A percentile compares a stretch with the other conserved stretches of the same genome.
phyloP scores from a whole-genome alignment of 2,888 invertebrate genomes.

The Steinernema scapterisci region DNA sequence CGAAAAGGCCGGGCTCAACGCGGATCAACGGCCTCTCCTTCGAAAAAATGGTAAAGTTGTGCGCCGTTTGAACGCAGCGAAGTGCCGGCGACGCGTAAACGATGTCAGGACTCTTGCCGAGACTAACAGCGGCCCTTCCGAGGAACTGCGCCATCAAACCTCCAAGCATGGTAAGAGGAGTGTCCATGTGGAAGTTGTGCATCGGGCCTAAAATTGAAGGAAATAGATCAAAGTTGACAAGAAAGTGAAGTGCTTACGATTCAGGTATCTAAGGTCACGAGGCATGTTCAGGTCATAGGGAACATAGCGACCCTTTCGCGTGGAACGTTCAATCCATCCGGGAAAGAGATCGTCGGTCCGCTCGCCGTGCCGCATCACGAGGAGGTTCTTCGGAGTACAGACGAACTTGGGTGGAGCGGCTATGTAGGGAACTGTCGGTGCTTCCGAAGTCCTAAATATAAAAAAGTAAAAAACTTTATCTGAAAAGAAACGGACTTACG shows the following conservation, averaged over 20 bases:
- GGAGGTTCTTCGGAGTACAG: background rate
- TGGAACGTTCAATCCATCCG: constrained; percentile 20
- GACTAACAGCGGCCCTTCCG: constrained; percentile 47
- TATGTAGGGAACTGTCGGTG: too few species aligned
- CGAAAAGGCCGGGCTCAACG: constrained; percentile 57
- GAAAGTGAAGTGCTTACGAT: too few species aligned
- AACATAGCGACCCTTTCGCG: constrained; percentile 18
- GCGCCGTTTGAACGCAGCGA: constrained; percentile 57
- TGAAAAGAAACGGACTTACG: too few species aligned
- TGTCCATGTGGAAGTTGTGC: constrained; percentile 47
- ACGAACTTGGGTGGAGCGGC: background rate
- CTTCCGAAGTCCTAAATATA: background rate
- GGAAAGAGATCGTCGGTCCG: constrained; percentile 34
- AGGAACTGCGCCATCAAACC: constrained; percentile 50
- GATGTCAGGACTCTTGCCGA: constrained; percentile 48
- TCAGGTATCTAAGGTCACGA: too few species aligned
- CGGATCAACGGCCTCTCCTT: constrained; percentile 34
- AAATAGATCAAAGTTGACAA: too few species aligned
- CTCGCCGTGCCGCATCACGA: constrained; percentile 36
- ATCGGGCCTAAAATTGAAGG: too few species aligned
- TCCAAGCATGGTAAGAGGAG: constrained; percentile 53
- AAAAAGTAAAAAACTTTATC: too few species aligned
- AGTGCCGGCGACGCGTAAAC: constrained; percentile 60
- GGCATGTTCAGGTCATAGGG: constrained; percentile 35
- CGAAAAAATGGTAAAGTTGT: constrained; percentile 1